phyloP scores from a whole-genome alignment of 2,888 invertebrate genomes.

The Melanotus villosus region DNA sequence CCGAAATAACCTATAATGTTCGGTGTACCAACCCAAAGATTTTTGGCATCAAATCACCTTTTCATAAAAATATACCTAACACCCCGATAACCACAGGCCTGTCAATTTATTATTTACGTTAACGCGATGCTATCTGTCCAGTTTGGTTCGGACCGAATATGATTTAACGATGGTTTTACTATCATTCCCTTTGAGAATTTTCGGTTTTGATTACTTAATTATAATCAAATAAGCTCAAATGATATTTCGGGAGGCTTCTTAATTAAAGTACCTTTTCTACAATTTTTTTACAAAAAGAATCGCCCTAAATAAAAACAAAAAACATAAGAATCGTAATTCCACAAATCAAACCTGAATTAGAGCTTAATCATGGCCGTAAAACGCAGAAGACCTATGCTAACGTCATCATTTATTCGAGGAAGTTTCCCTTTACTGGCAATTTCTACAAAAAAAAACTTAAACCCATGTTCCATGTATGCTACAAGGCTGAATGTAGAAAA shows the following conservation, averaged over 20 bases:
- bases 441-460: background rate
- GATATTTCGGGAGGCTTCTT: too few relatives aligned
- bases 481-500: background rate
- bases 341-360: conserved; percentile 1
- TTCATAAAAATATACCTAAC: background rate
- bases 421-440: background rate
- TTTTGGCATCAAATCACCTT: conserved; percentile 1
- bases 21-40: background rate
- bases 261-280: too few relatives aligned
- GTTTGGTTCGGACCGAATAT: background rate
- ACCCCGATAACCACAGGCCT: conserved; percentile 1
- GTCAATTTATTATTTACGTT: conserved; percentile 19
- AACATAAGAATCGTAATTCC: background rate
- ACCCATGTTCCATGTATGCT: background rate
- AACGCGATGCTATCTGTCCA: background rate
- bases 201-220: background rate
- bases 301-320: background rate
- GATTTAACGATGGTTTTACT: conserved; percentile 1
- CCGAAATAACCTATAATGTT: background rate
- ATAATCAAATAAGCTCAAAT: too few relatives aligned
- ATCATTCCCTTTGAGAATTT: background rate
- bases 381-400: conserved; percentile 1
- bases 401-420: background rate
- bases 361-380: background rate
- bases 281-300: background rate